Evolutionary conservation across 2,113 vertebrate species (phyloP), one percentile per base, ranked within the genome.

Genomic region (Podarcis cretensis): DNA sequence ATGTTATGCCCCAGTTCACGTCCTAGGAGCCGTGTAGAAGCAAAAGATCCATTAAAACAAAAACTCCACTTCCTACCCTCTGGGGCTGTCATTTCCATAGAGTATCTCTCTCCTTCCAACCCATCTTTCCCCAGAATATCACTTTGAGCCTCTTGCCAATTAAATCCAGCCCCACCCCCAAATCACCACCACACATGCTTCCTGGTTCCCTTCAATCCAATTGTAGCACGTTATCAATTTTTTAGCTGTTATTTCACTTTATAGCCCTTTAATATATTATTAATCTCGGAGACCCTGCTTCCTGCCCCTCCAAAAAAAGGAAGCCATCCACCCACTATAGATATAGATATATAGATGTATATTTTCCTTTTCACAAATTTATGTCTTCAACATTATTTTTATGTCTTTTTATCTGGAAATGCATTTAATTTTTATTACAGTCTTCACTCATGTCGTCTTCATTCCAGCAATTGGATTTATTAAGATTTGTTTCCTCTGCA

Each of bases 381-480:
- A 91, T 93, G 90, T 66, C 92, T 84, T 89, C 83, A 92, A 91
- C 83, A 21, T 92, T 87, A 92, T 87, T 93, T 94, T 93, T 83
- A 93, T 59, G 89, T 90, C 89, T 94, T 95, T 96, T 95, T 91
- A 96, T 94, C 90, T 35, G 3, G 82, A 91, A 95, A 89, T 93
- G 91, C 93, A 94, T 94, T 95, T 92, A 0, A 79, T 90, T 93
- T 94, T 95, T 95, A 95, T 94, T 86, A 84, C 92, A 0, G 0
- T 91, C 92, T 86, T 95, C 89, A 48, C 77, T 96, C 91, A 80
- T 85, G 83, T 54, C 25, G 0, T 83, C 12, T n/a, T 83, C 71
- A 13, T 59, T 85, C 88, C 69, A 1, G 6, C 23, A 63, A 82
- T 57, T 59, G 2, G 54, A 66, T 48, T 89, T 66, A 1, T 78